Evolutionary conservation across 2,888 invertebrate genomes (phyloP), one percentile per base, ranked within the genome.

Genomic region (Gortyna flavago): DNA sequence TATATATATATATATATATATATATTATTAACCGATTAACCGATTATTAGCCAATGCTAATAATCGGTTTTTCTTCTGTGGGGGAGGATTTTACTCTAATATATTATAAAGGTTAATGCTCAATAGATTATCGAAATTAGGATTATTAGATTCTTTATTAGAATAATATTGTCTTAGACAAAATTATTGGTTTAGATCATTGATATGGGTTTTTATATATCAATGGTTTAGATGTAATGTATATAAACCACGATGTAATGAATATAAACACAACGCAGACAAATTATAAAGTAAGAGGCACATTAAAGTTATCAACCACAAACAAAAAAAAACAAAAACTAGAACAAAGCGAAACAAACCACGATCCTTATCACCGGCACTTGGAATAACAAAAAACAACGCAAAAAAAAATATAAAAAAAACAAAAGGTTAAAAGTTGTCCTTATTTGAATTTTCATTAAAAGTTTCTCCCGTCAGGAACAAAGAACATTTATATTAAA

Each of bases 401-500:
- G 90, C 86, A 91, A 93, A 93, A 94, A 93, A 90, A 83, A 88
- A 87, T 80, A 80, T 84, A 83, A 91, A 38, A 94, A 74, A 94
- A 93, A 93, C 92, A 93, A 95, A 95, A 95, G 95, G 95, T 94
- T 94, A 92, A 94, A 95, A 95, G 95, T 95, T 94, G 94, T 95
- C 95, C 95, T 95, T 95, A 95, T 95, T 95, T 95, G 95, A 95
- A 95, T 95, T 95, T 95, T 95, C 95, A 95, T 95, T 95, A 95
- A 95, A 95, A 95, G 94, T 95, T 95, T 95, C 92, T 93, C 93
- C 95, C 94, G 95, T 96, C 96, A 96, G 93, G 95, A 96, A 96
- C 96, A 96, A 96, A 96, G 96, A 96, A 96, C 96, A 96, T 96
- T 96, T 96, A 96, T 96, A 96, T 96, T 96, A 96, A 96, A 96